These are phyloP conservation scores for Leptatherina wallacei DNA, from an alignment of 2,797 vertebrate genomes.

Conservation along the genomic window DNA sequence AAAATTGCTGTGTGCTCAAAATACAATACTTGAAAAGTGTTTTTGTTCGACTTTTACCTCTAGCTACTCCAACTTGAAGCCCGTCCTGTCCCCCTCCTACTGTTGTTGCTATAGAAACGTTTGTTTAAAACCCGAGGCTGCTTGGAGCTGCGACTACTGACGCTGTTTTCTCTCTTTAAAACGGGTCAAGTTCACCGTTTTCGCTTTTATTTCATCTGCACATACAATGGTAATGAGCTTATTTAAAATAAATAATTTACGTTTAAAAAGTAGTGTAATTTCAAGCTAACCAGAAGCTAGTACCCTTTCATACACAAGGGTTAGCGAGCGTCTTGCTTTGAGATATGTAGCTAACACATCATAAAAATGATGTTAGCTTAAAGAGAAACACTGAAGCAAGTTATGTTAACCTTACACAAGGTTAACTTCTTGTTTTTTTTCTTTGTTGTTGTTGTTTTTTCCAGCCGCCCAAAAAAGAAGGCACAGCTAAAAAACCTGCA, in stretches of 20 bases:
- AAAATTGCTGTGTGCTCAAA: neutral
- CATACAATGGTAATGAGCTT: conserved; percentile 6
- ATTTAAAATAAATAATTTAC: neutral
- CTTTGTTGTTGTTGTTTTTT: neutral
- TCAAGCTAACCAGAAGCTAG: neutral
- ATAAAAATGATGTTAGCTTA: neutral
- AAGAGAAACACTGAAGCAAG: neutral
- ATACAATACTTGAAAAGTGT: neutral
- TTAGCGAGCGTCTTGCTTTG: neutral
- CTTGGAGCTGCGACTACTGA: neutral
- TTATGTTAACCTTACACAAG: neutral
- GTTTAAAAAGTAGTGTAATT: neutral
- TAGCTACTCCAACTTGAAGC: neutral
- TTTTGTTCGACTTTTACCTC: neutral
- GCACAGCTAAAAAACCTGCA: conserved; percentile 47
- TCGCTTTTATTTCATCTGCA: neutral
- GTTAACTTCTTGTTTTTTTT: neutral
- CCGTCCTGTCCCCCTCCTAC: too few species aligned
- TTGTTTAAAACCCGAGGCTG: neutral
- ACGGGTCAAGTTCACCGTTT: neutral
- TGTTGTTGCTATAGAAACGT: neutral
- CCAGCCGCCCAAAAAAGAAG: conserved; percentile 72
- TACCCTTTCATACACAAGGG: neutral
- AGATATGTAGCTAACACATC: neutral
- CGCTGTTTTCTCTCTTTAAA: neutral